Base-by-base conservation (phyloP, 2,797 vertebrate species). In the Channa striata region DNA sequence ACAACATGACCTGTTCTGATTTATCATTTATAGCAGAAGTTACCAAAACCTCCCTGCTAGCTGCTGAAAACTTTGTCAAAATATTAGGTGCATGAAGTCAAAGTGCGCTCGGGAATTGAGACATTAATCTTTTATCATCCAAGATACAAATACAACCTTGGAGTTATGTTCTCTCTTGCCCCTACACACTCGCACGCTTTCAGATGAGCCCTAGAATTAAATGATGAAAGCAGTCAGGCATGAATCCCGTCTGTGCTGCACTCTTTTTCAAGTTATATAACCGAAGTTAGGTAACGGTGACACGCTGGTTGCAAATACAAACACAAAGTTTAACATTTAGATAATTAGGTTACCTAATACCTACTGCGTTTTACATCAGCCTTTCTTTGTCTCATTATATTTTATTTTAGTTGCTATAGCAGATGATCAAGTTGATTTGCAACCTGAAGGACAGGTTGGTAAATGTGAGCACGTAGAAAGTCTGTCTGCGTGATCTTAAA, bases 71-170 rank as follows among this genome's bases (percentile, higher is more conserved):
- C 23, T n/a, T 36, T 51, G 20, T 25, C 16, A 17, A 8, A 51
- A 19, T 46, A 11, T 17, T 42, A 42, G 16, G 11, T 12, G 12
- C 46, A 13, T 14, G 42, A 62, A 51, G 19, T 43, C 47, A 20
- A 34, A 13, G 2, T 17, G 23, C 16, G 49, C 34, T 54, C 0
- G 2, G 34, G 46, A 37, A 16, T 16, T 7, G 10, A 51, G 12
- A 13, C 12, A 72, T 65, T 43, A 37, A 67, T 74, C 25, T 50
- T 74, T 46, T 36, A 62, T 47, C 47, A 33, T n/a, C 9, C 1
- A 7, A 34, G 17, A 75, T 37, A 50, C 20, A 34, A 54, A 54
- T 23, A 40, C 21, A 39, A 39, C 10, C 34, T 11, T 17, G 23
- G 13, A 39, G 19, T 30, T 13, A 8, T 17, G 20, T 33, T 57